phyloP scores from a whole-genome alignment of 2,113 vertebrate genomes.

The Periophthalmus modestus region DNA sequence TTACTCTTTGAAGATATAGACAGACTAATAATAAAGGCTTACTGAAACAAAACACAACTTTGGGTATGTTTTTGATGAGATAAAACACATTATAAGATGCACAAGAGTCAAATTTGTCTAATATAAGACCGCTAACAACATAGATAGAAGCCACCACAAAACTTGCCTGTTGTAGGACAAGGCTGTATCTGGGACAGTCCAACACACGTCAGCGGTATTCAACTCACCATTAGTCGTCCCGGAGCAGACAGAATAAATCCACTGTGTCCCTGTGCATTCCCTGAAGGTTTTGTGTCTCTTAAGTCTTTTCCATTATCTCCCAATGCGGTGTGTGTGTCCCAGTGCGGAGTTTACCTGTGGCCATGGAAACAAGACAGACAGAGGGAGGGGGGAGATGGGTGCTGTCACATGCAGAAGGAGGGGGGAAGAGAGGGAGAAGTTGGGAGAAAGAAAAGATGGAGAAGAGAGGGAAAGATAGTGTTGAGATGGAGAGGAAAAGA shows the following conservation, averaged over 20 bases:
- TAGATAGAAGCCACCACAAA: neutral
- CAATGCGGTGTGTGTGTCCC: conserved; percentile 1
- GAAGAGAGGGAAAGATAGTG: conserved; percentile 1
- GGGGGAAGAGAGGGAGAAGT: neutral
- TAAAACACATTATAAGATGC: too few relatives aligned
- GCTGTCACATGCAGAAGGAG: conserved; percentile 34
- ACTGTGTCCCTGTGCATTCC: neutral
- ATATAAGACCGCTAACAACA: neutral
- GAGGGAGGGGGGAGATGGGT: conserved; percentile 8
- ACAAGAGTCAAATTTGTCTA: too few relatives aligned
- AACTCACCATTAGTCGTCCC: conserved; percentile 36
- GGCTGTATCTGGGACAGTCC: neutral
- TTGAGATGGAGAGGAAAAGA: neutral
- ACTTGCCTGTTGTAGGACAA: neutral
- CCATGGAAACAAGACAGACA: conserved; percentile 59
- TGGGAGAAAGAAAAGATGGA: neutral
- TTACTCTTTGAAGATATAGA: too few relatives aligned
- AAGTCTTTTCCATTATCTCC: conserved; percentile 20
- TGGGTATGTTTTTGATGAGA: too few relatives aligned
- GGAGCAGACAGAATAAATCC: conserved; percentile 14
- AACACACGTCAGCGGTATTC: conserved; percentile 5
- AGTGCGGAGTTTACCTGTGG: conserved; percentile 66
- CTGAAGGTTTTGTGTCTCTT: conserved; percentile 7
- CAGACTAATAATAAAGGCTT: too few relatives aligned
- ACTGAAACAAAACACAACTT: too few relatives aligned